These are phyloP conservation scores for Parazoanthus swiftii DNA, from an alignment of 92 coral and sea anemone genomes.

Conservation along the genomic window DNA sequence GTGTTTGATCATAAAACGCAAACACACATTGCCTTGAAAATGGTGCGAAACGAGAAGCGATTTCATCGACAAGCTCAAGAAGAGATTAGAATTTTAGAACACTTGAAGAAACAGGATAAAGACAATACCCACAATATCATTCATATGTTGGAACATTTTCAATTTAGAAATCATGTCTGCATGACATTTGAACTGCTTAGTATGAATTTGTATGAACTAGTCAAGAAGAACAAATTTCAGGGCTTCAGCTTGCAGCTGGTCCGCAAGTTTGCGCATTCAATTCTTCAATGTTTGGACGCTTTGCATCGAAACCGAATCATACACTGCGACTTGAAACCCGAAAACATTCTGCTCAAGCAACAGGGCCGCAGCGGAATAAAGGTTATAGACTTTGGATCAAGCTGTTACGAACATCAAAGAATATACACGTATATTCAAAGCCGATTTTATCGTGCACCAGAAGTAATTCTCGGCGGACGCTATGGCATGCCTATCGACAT, in stretches of 20 bases:
- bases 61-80: conserved; percentile 98
- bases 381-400: conserved; percentile 98
- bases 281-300: conserved; percentile 94
- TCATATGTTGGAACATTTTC: conserved; percentile 95
- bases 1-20: conserved; percentile 98
- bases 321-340: conserved; percentile 97
- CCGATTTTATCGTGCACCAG: conserved; percentile 98
- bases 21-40: conserved; percentile 90
- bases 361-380: conserved; percentile 98
- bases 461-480: conserved; percentile 92
- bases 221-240: conserved; percentile 98
- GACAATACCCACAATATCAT: conserved; percentile 91
- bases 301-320: conserved; percentile 89
- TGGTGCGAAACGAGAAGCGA: conserved; percentile 99
- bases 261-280: conserved; percentile 96
- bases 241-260: conserved; percentile 95
- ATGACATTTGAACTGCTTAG: conserved; percentile 97
- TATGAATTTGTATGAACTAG: conserved; percentile 93
- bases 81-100: conserved; percentile 95
- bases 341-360: conserved; percentile 92
- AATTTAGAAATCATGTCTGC: conserved; percentile 95
- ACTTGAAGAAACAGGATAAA: conserved; percentile 93
- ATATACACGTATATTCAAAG: conserved; percentile 98
- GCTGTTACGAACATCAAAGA: conserved; percentile 97
- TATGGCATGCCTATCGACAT: conserved; percentile 98